Conservation (phyloP, 2,113 vertebrate species). For the Ranitomeya imitator region DNA sequence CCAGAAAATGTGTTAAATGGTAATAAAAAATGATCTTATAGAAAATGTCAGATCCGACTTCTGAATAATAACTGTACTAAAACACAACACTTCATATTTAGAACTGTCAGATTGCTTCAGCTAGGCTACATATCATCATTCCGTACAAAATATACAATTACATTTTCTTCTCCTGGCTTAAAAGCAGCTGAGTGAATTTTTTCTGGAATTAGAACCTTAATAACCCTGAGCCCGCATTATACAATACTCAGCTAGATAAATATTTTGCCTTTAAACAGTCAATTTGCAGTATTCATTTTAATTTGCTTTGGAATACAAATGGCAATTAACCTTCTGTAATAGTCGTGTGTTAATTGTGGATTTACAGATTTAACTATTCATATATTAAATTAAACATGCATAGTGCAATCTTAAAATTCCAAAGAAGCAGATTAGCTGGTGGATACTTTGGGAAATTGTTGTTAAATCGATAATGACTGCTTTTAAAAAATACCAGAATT, state of each 20-base stretch:
- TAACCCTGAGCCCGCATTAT: constrained; percentile 20
- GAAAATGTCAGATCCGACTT: constrained; percentile 43
- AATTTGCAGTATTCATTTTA: constrained; percentile 32
- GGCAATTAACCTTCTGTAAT: constrained; percentile 44
- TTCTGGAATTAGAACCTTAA: constrained; percentile 41
- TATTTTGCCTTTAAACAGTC: constrained; percentile 11
- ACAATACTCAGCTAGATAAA: constrained; percentile 43
- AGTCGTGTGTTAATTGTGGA: constrained; percentile 32
- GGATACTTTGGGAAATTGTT: neutral
- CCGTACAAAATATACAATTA: constrained; percentile 46
- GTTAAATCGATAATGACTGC: neutral
- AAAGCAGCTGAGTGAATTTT: constrained; percentile 12
- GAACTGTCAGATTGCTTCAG: constrained; percentile 49
- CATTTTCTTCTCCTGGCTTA: constrained; percentile 30
- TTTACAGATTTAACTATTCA: constrained; percentile 29
- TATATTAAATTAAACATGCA: constrained; percentile 38
- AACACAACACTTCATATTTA: constrained; percentile 46
- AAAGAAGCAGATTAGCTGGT: constrained; percentile 1
- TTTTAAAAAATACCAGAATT: neutral
- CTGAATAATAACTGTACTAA: constrained; percentile 43
- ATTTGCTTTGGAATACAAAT: constrained; percentile 22
- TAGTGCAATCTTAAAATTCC: constrained; percentile 26
- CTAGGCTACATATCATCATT: constrained; percentile 50
- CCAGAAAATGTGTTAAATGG: constrained; percentile 40
- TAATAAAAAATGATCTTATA: constrained; percentile 33